phyloP scores from a whole-genome alignment of 1,140 invertebrate genomes.

The Aporrectodea caliginosa region DNA sequence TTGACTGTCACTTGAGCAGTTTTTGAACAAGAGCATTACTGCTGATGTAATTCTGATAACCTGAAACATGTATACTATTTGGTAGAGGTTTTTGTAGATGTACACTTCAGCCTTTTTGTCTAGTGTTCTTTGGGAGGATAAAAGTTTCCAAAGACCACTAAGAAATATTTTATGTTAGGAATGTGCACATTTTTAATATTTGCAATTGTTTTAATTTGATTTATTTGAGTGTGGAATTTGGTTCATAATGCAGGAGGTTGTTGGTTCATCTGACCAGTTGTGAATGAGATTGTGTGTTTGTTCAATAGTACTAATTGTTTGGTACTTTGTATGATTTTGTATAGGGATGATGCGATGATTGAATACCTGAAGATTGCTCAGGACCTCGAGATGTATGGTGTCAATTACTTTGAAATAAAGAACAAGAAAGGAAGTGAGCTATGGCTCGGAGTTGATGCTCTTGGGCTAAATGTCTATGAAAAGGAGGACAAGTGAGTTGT shows the following conservation, averaged over 20 bases:
- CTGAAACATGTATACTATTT: too few relatives aligned
- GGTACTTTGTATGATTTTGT: too few relatives aligned
- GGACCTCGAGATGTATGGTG: constrained; percentile 98
- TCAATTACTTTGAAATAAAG: constrained; percentile 84
- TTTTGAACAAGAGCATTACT: too few relatives aligned
- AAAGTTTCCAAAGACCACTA: too few relatives aligned
- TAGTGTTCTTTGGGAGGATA: too few relatives aligned
- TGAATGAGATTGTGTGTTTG: background rate
- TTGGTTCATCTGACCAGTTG: background rate
- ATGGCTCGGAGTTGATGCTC: constrained; percentile 94
- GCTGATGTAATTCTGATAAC: too few relatives aligned
- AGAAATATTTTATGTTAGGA: too few relatives aligned
- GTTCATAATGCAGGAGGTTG: background rate
- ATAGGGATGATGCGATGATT: constrained; percentile 96
- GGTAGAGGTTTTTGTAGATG: too few relatives aligned
- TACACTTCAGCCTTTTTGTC: too few relatives aligned
- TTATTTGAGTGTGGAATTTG: constrained; percentile 3
- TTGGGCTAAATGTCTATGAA: constrained; percentile 97
- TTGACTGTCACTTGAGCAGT: too few relatives aligned
- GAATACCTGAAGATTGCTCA: constrained; percentile 98
- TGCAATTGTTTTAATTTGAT: too few relatives aligned
- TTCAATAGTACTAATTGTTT: background rate
- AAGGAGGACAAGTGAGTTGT: constrained; percentile 82
- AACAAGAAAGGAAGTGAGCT: constrained; percentile 97
- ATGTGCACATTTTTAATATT: too few relatives aligned